Base-by-base conservation (phyloP, 2,888 invertebrate genomes). In the Hydropsyche betteni region DNA sequence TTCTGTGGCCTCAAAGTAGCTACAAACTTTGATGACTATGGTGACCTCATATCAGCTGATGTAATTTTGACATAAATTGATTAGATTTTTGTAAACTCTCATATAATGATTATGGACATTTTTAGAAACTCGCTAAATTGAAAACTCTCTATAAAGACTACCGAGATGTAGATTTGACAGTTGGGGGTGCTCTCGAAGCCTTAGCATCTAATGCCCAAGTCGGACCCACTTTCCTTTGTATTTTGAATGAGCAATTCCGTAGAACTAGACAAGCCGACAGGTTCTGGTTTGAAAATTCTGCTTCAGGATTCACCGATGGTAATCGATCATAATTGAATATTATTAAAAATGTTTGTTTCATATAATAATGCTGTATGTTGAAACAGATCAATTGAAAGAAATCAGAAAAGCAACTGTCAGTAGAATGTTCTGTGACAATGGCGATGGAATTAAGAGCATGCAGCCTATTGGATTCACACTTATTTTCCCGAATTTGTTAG, bases 381-480 rank as follows among this genome's bases (percentile, higher is more conserved):
- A 8, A 2, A 44, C 44, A 87, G 87, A 83, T 81, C 93, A 93
- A 88, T 84, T 93, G 51, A 85, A 87, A 68, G 88, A 91, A 80
- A 90, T 93, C 79, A 88, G 91, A 6, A 89, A 89, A 81, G 81
- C 86, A 0, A 89, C 87, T 80, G 89, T 93, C 82, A 89, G 93
- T 0, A 88, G 92, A 78, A 81, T 93, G 58, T 83, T 93, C 69
- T 94, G 94, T 81, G 92, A 93, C 82, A 93, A 93, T 81, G 88
- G 89, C 0, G 88, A 91, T 75, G 83, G 86, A 73, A 86, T 92
- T 58, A 82, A 84, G 68, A 81, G 85, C n/a, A 90, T 92, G 88
- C 92, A 92, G 82, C 89, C 89, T 0, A 86, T 85, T 83, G 91
- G 90, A 33, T 92, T 92, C 83, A 74, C 69, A 10, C 44, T 76